These are phyloP conservation scores for Myotis myotis DNA, from an alignment of 2,797 vertebrate species.

Conservation along the genomic window DNA sequence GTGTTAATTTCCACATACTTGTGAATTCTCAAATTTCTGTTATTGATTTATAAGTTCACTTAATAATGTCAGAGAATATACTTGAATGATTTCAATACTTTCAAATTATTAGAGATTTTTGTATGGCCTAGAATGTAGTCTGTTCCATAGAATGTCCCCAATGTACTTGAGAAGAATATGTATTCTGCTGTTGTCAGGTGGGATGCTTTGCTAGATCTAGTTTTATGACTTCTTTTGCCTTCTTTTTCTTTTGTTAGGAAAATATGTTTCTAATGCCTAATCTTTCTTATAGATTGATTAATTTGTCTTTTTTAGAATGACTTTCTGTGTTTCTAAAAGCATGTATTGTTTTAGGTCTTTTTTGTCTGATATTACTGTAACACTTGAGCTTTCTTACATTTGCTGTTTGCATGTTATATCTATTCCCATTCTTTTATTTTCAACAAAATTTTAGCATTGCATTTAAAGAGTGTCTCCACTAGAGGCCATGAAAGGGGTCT, in stretches of 20 bases:
- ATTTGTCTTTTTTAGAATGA: neutral
- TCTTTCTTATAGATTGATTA: neutral
- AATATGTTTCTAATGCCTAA: neutral
- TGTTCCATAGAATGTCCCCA: neutral
- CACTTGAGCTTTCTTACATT: neutral
- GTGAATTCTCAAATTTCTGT: neutral
- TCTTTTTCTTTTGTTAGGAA: neutral
- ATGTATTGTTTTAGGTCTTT: neutral
- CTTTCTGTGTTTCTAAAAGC: neutral
- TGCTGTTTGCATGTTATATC: neutral
- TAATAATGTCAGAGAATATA: neutral
- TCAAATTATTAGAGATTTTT: neutral
- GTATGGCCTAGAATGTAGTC: neutral
- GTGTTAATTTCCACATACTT: neutral
- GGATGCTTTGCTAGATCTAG: neutral
- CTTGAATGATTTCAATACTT: neutral
- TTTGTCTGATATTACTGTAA: neutral
- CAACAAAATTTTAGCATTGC: neutral
- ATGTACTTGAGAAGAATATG: neutral
- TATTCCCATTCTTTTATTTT: neutral
- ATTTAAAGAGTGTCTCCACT: neutral
- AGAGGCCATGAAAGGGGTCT: neutral
- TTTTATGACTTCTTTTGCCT: neutral
- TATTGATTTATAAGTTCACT: neutral
- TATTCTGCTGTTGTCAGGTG: neutral